Evolutionary conservation across 2,888 invertebrate genomes (phyloP).

Genomic region (Ennomos fuscantarius): DNA sequence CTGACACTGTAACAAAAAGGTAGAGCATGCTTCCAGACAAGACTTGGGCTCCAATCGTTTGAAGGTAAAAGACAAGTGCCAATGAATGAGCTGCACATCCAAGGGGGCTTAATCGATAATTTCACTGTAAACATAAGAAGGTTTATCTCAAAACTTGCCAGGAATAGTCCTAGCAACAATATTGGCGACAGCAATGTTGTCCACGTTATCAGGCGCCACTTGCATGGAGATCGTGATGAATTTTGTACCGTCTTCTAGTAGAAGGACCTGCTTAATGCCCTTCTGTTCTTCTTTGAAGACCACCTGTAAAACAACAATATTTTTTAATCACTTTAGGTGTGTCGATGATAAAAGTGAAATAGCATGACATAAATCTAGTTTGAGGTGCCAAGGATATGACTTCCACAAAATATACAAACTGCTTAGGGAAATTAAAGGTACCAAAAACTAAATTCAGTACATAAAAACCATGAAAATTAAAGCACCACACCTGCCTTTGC

Average conservation of each 20-base stretch:
- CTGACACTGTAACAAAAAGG: too few relatives aligned
- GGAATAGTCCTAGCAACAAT: constrained; percentile 90
- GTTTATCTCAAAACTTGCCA: constrained; percentile 72
- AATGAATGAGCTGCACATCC: too few relatives aligned
- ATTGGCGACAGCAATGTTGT: constrained; percentile 87
- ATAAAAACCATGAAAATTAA: not conserved
- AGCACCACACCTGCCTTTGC: constrained; percentile 64
- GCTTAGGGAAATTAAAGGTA: too few relatives aligned
- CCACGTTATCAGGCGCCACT: constrained; percentile 82
- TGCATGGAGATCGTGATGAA: constrained; percentile 91
- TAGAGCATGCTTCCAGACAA: too few relatives aligned
- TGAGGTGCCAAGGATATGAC: too few relatives aligned
- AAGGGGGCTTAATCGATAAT: too few relatives aligned
- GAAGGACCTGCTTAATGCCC: constrained; percentile 90
- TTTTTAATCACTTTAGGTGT: too few relatives aligned
- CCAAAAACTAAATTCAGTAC: not conserved
- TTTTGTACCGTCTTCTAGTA: constrained; percentile 90
- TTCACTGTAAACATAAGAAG: not conserved
- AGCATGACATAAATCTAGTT: too few relatives aligned
- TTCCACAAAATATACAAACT: too few relatives aligned
- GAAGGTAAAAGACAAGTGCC: too few relatives aligned
- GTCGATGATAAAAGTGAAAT: too few relatives aligned
- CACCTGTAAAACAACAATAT: constrained; percentile 76
- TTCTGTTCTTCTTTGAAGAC: constrained; percentile 93
- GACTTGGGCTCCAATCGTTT: too few relatives aligned